These are phyloP conservation scores for Oreochromis niloticus DNA, from an alignment of 2,113 vertebrate species.

Conservation along the genomic window DNA sequence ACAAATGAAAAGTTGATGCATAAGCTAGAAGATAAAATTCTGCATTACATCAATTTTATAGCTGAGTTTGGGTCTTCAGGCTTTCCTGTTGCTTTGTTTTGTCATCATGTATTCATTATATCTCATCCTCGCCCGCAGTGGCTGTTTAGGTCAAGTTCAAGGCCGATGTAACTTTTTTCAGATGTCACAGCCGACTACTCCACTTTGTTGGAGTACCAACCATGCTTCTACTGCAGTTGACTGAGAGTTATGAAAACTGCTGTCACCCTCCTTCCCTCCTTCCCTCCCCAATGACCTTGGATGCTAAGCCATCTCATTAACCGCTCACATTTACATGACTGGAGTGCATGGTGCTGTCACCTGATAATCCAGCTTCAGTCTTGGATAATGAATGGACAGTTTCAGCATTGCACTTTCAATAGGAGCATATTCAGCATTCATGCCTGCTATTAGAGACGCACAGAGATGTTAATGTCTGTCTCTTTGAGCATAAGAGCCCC, in stretches of 20 bases:
- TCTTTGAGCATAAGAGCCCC: background rate
- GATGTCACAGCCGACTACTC: background rate
- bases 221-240: background rate
- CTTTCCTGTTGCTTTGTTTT: background rate
- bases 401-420: background rate
- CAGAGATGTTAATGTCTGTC: background rate
- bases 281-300: background rate
- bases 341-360: background rate
- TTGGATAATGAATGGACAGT: background rate
- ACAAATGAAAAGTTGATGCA: background rate
- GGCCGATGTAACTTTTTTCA: background rate
- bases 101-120: background rate
- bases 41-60: background rate
- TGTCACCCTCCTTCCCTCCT: background rate
- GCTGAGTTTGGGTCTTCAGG: background rate
- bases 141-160: background rate
- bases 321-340: background rate
- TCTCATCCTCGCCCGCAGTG: background rate
- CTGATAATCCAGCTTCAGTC: conserved; percentile 16
- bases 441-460: background rate
- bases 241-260: background rate
- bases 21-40: background rate
- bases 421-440: background rate
- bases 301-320: background rate
- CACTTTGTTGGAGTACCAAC: background rate